Evolutionary conservation across 2,113 vertebrate species (phyloP).

Genomic region (Nesogale talazaci): DNA sequence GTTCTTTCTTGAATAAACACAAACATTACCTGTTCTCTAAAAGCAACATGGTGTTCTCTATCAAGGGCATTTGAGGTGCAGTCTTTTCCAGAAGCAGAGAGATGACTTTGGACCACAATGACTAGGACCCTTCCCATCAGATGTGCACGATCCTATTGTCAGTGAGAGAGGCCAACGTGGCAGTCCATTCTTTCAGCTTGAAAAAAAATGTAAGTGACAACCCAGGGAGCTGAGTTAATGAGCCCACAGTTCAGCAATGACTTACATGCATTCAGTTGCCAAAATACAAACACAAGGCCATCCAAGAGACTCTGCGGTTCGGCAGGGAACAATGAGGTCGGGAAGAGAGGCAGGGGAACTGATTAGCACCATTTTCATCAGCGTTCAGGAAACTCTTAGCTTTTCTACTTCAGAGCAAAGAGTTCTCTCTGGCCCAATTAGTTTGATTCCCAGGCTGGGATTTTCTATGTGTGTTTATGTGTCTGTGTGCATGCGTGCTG

Average conservation of each 20-base stretch:
- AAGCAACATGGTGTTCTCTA: background rate
- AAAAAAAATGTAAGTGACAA: constrained; percentile 53
- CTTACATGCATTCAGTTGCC: background rate
- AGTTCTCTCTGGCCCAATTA: constrained; percentile 51
- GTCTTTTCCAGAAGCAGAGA: background rate
- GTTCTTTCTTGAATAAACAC: background rate
- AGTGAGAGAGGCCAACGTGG: background rate
- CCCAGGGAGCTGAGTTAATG: constrained; percentile 19
- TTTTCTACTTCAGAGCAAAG: constrained; percentile 23
- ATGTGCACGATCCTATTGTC: background rate
- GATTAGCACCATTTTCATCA: constrained; percentile 38
- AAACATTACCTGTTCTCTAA: background rate
- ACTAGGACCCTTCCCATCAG: background rate
- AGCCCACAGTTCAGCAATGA: background rate
- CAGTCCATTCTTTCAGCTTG: background rate
- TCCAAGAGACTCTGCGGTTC: background rate
- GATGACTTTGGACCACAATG: background rate
- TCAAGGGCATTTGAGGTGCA: background rate
- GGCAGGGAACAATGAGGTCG: background rate
- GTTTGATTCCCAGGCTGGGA: constrained; percentile 36
- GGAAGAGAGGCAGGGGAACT: background rate
- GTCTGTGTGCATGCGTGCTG: background rate
- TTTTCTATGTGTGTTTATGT: constrained; percentile 7
- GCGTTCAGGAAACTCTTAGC: constrained; percentile 54
- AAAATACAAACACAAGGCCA: constrained; percentile 43